Base-by-base conservation (phyloP, 2,113 vertebrate species). In the Tychaedon coryphoeus region DNA sequence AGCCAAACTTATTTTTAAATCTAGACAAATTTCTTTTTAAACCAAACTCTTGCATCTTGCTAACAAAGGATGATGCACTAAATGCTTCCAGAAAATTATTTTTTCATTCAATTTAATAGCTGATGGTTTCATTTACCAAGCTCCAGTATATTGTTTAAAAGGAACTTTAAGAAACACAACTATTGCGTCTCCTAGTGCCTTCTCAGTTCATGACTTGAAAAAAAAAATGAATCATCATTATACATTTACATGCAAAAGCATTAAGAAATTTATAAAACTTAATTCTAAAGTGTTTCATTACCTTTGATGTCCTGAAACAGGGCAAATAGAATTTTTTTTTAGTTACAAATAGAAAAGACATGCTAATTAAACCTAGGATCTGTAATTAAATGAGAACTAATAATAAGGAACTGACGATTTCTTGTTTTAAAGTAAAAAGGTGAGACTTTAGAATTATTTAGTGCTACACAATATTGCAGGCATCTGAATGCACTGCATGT, bases 11-110 rank as follows among this genome's bases (percentile, higher is more conserved):
- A n/a, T 29, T 60, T 45, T 67, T 45, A 89, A 60, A 47, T 19
- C 28, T 29, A 14, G 61, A 60, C 29, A 89, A 19, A 88, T 69
- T 92, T 95, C 8, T 90, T 77, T 90, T 76, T 88, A 94, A 94
- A 89, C 36, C 93, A 95, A 96, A 94, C 29, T 90, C 54, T 79
- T 78, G 12, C 25, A 87, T 83, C 64, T 83, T 79, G 14, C 51
- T 88, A 92, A 83, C 62, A 93, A 92, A 92, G 65, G 69, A 10
- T 73, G 93, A 94, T 34, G n/a, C 70, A 95, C 67, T 94, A 96
- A 79, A 89, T 79, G 51, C 80, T 96, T 96, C 69, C 77, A 86
- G 69, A 45, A 94, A 78, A 64, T 80, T 96, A 47, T 66, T 94
- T 91, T 95, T 95, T 53, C 66, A 58, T 90, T 86, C 73, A 78